These are phyloP conservation scores for Ophioderma brevispina DNA, from an alignment of 35 echinoderm and acorn worm species.

Conservation along the genomic window DNA sequence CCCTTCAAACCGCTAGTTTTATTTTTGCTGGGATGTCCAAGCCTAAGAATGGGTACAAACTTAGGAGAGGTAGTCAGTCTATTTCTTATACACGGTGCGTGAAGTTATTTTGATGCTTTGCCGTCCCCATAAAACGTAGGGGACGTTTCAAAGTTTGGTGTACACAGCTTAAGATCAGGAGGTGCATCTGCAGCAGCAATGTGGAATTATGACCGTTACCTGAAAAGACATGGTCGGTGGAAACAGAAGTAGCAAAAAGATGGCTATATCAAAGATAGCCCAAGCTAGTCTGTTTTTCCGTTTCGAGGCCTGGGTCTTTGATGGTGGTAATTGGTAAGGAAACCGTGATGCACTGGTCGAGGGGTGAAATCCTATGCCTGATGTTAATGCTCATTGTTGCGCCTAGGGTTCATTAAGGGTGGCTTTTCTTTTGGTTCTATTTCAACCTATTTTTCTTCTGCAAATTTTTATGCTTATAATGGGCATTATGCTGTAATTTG, in stretches of 20 bases:
- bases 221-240: background rate
- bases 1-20: background rate
- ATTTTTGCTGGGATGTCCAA: slow-evolving; percentile 5
- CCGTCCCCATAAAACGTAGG: background rate
- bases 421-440: background rate
- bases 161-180: background rate
- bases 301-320: background rate
- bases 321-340: background rate
- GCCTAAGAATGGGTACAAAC: background rate
- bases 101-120: background rate
- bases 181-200: background rate
- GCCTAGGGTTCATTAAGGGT: too few species aligned
- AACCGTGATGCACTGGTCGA: background rate
- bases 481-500: too few species aligned
- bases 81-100: background rate
- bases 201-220: background rate
- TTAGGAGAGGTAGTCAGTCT: slow-evolving; percentile 13
- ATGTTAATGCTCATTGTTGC: too few species aligned
- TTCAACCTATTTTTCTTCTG: background rate
- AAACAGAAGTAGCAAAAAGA: background rate
- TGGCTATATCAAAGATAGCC: background rate
- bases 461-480: background rate
- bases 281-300: background rate
- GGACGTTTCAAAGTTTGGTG: slow-evolving; percentile 14
- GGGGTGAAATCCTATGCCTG: background rate